Percentiles rank a stretch among this genome's conserved stretches.
phyloP scores from a whole-genome alignment of 2,888 invertebrate genomes.

The Hydrotaea diabolus region DNA sequence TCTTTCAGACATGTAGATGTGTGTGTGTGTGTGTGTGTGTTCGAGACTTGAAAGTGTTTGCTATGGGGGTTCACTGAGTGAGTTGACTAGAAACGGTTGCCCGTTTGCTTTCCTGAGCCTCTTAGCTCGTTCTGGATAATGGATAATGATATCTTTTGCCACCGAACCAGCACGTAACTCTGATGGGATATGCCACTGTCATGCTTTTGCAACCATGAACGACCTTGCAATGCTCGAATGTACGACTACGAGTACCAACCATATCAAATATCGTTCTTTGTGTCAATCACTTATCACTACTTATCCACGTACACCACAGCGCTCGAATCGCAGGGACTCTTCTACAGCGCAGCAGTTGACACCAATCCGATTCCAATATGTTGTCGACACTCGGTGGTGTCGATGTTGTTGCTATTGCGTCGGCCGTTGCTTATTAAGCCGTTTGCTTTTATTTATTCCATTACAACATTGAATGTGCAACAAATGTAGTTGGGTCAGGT shows the following conservation, averaged over 20 bases:
- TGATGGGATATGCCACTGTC: too few relatives aligned
- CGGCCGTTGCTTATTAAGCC: not conserved
- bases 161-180: too few relatives aligned
- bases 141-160: too few relatives aligned
- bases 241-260: too few relatives aligned
- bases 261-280: not conserved
- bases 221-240: not conserved
- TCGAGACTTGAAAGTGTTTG: too few relatives aligned
- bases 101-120: too few relatives aligned
- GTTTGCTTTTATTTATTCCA: not conserved
- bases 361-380: not conserved
- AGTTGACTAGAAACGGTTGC: too few relatives aligned
- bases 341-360: not conserved
- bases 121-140: too few relatives aligned
- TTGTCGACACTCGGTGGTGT: not conserved
- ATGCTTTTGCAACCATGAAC: not conserved
- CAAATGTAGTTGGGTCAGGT: slow-evolving; percentile 32
- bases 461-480: slow-evolving; percentile 19
- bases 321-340: not conserved
- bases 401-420: not conserved
- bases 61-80: too few relatives aligned
- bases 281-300: not conserved
- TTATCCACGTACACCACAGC: too few relatives aligned
- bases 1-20: too few relatives aligned
- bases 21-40: too few relatives aligned